Base-by-base conservation (phyloP, 2,113 vertebrate species). In the Erinaceus europaeus region DNA sequence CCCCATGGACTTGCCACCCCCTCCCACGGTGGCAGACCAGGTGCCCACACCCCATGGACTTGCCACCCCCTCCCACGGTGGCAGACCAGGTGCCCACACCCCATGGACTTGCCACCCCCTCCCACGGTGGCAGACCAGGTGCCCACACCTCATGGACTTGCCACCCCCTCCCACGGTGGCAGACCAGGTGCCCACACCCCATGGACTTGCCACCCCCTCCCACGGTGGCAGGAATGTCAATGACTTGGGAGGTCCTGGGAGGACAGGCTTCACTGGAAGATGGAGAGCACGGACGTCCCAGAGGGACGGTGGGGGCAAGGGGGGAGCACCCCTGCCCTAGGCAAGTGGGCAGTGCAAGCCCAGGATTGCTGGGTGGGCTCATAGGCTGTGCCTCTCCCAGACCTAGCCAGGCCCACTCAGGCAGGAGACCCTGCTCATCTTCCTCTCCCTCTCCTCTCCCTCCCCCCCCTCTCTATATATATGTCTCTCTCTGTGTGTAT, bases 401-500 rank as follows among this genome's bases (percentile, higher is more conserved):
- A 68, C 11, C 27, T 4, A 7, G 40, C 71, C 53, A 10, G 64
- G 34, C 25, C 59, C n/a, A 10, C 48, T 62, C 4, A 0, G 42
- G n/a, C 13, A 27, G 1, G 5, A 38, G 21, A 2, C 3, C 2
- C 27, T 1, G 1, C 15, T 2, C 32, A n/a, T n/a, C n/a, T n/a
- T n/a, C n/a, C n/a, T n/a, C n/a, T n/a, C n/a, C n/a, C n/a, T n/a
- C n/a, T n/a, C n/a, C n/a, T n/a, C n/a, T n/a, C n/a, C n/a, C n/a
- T n/a, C n/a, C n/a, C n/a, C n/a, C n/a, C n/a, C n/a, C n/a, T n/a
- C n/a, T n/a, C n/a, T n/a, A n/a, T n/a, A n/a, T n/a, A n/a, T n/a
- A n/a, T n/a, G n/a, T n/a, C n/a, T n/a, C n/a, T n/a, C n/a, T n/a
- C n/a, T n/a, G n/a, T n/a, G n/a, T n/a, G n/a, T n/a, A n/a, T n/a